phyloP scores from a whole-genome alignment of 1,140 invertebrate species.

The Eumeta japonica region DNA sequence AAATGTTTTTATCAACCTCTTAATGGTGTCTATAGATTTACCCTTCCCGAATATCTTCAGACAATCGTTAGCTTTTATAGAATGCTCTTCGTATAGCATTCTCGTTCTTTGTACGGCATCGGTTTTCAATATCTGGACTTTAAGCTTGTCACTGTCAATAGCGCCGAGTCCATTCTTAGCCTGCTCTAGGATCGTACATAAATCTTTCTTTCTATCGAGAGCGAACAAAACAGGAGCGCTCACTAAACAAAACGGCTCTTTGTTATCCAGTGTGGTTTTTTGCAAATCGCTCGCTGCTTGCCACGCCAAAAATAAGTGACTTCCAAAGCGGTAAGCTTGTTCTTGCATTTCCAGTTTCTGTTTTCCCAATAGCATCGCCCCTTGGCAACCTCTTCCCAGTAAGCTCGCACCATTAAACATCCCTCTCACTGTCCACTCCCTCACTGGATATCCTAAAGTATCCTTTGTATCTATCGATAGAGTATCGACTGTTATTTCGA shows the following conservation, averaged over 20 bases:
- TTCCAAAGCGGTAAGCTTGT: constrained; percentile 78
- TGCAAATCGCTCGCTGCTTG: constrained; percentile 68
- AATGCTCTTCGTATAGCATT: constrained; percentile 29
- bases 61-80: constrained; percentile 31
- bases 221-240: constrained; percentile 81
- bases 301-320: constrained; percentile 80
- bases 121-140: constrained; percentile 28
- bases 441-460: constrained; percentile 63
- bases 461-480: constrained; percentile 49
- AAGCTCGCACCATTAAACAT: constrained; percentile 75
- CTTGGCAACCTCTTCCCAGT: constrained; percentile 79
- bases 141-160: constrained; percentile 61
- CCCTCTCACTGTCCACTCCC: constrained; percentile 78
- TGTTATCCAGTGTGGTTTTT: constrained; percentile 37
- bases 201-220: constrained; percentile 64
- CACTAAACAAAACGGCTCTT: constrained; percentile 61
- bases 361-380: constrained; percentile 73
- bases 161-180: constrained; percentile 62
- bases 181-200: constrained; percentile 65
- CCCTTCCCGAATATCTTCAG: constrained; percentile 36
- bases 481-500: constrained; percentile 33
- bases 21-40: constrained; percentile 32
- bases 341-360: constrained; percentile 64
- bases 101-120: constrained; percentile 36
- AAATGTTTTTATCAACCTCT: constrained; percentile 37